A percentile compares a stretch with the other conserved stretches of the same genome.
phyloP scores from a whole-genome alignment of 2,888 invertebrate species.

The Dione vanillae region DNA sequence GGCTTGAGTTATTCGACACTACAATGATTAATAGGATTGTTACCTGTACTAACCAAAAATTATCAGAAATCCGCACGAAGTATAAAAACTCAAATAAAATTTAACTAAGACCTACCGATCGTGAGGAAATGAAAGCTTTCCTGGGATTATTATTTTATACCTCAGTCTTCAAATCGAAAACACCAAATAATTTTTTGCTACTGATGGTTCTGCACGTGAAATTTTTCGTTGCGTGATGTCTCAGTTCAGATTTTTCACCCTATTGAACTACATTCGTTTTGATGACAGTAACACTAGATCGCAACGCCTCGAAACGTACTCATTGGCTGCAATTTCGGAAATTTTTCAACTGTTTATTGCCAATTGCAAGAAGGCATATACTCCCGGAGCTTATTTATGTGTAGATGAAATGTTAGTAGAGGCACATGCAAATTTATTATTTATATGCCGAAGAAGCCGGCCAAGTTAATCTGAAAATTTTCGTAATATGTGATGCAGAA shows the following conservation, averaged over 20 bases:
- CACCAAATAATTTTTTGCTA: constrained; percentile 40
- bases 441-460: too few species aligned
- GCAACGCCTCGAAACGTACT: too few species aligned
- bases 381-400: constrained; percentile 38
- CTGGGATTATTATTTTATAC: too few species aligned
- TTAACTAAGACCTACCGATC: not conserved
- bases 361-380: constrained; percentile 45
- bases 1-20: not conserved
- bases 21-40: too few species aligned
- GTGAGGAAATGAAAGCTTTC: too few species aligned
- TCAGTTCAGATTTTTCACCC: constrained; percentile 31
- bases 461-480: too few species aligned
- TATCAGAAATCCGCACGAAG: too few species aligned
- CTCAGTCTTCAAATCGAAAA: too few species aligned
- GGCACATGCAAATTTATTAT: constrained; percentile 36
- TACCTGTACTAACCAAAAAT: not conserved
- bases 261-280: constrained; percentile 18
- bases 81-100: not conserved
- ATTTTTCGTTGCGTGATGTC: constrained; percentile 48
- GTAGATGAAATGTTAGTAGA: constrained; percentile 50
- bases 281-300: constrained; percentile 45
- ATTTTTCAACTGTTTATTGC: constrained; percentile 46
- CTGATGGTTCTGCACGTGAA: constrained; percentile 46
- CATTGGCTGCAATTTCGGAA: constrained; percentile 20
- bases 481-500: too few species aligned